Evolutionary conservation across 1,140 invertebrate genomes (phyloP), one percentile per base, ranked within the genome.

Genomic region (Colletes gigas): DNA sequence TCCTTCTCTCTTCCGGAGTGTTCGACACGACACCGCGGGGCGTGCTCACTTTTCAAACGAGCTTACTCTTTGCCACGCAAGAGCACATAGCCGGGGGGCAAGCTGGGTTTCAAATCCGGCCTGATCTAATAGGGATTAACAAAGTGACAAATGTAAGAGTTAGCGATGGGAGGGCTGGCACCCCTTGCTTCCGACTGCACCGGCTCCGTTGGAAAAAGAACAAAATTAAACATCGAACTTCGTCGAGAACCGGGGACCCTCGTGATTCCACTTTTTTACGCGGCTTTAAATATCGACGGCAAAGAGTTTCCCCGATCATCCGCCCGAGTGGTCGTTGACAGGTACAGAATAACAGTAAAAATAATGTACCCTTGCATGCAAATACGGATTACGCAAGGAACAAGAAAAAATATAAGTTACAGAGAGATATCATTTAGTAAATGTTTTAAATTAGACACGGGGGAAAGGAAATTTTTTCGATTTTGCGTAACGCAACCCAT

Each of bases 51-150:
- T 89, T 90, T 90, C 89, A 90, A 90, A 90, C 89, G 83, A 88
- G 89, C 89, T 90, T 90, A 90, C 89, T 89, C 88, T 90, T 88
- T 85, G 87, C 85, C 84, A 78, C 83, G 84, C 88, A 83, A 85
- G 85, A 86, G 86, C 79, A 83, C 86, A 88, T 88, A 83, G 82
- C 86, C 82, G 17, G 60, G 41, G 68, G 73, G 57, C 50, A 78
- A 75, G 72, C 73, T 78, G 75, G 83, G 82, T 87, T 90, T 85
- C 65, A 90, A 89, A 90, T 89, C 89, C 86, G 76, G 83, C 78
- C 82, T 87, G 89, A 90, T 90, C 89, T 90, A 90, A 90, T 90
- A 90, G 89, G 89, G 89, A 90, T 90, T 90, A 90, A 89, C 85
- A 85, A 87, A 88, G 88, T 90, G 89, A 90, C 88, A 90, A 89